Conservation (phyloP, 2,888 invertebrate species). For the Crossocerus cetratus region DNA sequence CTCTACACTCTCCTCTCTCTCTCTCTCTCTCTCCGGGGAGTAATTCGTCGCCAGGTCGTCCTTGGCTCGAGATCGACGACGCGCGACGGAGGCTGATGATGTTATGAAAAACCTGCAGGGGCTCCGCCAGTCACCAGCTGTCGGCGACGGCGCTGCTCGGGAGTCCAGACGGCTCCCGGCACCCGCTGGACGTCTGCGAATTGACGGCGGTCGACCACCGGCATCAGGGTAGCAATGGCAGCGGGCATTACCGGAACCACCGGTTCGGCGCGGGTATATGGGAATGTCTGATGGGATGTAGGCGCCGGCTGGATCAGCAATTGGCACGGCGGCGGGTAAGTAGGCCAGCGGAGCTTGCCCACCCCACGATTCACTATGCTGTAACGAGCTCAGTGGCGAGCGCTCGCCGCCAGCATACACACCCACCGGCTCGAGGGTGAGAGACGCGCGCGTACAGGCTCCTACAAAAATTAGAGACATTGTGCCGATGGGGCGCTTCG, state of each 20-base stretch:
- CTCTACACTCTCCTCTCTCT: constrained; percentile 2
- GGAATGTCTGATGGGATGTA: constrained; percentile 88
- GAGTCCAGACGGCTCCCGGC: constrained; percentile 89
- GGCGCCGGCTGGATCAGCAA: constrained; percentile 87
- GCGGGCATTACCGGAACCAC: constrained; percentile 75
- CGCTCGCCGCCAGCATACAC: background rate
- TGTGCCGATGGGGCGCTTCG: no score
- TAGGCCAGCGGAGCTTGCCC: constrained; percentile 11
- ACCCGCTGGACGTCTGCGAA: constrained; percentile 85
- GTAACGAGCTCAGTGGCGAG: background rate
- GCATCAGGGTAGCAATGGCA: constrained; percentile 72
- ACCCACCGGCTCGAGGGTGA: no score
- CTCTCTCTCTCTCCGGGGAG: background rate
- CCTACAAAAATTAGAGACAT: no score
- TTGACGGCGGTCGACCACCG: constrained; percentile 81
- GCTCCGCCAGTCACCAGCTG: constrained; percentile 88
- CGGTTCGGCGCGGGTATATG: constrained; percentile 80
- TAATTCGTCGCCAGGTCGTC: background rate
- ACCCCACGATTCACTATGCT: constrained; percentile 1
- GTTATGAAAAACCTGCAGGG: constrained; percentile 77
- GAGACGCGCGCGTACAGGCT: no score
- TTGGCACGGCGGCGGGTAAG: constrained; percentile 88
- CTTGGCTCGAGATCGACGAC: no score
- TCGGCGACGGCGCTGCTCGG: constrained; percentile 90
- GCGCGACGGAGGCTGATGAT: no score